These are phyloP conservation scores for Stramonita haemastoma DNA, from an alignment of 2,888 invertebrate species.

Conservation along the genomic window DNA sequence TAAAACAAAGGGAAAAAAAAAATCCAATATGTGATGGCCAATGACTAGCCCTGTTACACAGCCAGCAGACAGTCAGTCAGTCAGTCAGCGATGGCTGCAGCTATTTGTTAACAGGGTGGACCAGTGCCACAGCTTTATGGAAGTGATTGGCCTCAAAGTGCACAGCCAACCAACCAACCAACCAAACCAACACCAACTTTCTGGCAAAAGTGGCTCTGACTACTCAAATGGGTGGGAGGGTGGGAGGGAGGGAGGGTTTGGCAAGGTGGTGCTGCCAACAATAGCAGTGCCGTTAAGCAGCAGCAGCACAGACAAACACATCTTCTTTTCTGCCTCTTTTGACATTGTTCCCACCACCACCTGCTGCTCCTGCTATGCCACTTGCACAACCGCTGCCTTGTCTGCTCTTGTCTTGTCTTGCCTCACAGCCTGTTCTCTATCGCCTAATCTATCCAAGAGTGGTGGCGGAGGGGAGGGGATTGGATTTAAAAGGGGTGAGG, in stretches of 20 bases:
- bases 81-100: too few species aligned
- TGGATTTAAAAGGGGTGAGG: not conserved
- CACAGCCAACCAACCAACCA: too few species aligned
- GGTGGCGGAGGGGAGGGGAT: not conserved
- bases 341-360: conserved; percentile 16
- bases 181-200: too few species aligned
- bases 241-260: not conserved
- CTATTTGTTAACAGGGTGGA: too few species aligned
- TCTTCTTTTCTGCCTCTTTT: not conserved
- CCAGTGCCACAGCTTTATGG: too few species aligned
- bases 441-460: too few species aligned
- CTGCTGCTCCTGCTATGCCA: conserved; percentile 3
- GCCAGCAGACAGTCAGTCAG: too few species aligned
- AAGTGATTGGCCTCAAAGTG: too few species aligned
- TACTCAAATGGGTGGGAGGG: not conserved
- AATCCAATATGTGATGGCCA: too few species aligned
- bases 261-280: conserved; percentile 19
- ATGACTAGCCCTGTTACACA: too few species aligned
- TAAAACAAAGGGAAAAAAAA: too few species aligned
- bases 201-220: too few species aligned
- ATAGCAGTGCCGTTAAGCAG: conserved; percentile 1
- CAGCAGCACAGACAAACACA: not conserved
- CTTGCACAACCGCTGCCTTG: not conserved
- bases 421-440: not conserved
- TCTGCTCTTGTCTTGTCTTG: not conserved